Conservation (phyloP, 1,140 invertebrate genomes). For the Argopecten irradians region DNA sequence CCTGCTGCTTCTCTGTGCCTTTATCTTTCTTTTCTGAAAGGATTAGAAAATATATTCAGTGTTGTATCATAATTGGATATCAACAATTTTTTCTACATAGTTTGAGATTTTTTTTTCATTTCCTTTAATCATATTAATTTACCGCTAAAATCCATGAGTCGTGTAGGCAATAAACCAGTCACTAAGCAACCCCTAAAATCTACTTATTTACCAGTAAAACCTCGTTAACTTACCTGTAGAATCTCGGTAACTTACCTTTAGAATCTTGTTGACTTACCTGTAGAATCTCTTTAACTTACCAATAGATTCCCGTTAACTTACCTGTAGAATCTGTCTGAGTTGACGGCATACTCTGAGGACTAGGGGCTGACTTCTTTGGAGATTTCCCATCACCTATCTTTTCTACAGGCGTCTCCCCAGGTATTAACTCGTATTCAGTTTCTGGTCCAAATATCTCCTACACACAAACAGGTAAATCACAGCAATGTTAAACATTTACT, state of each 20-base stretch:
- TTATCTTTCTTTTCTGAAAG: background rate
- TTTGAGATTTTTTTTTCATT: no score
- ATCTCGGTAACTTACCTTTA: background rate
- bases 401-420: conserved; percentile 64
- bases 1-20: background rate
- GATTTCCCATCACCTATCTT: conserved; percentile 43
- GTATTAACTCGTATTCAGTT: conserved; percentile 65
- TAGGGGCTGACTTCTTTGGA: background rate
- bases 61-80: no score
- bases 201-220: no score
- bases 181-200: no score
- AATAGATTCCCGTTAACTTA: background rate
- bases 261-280: background rate
- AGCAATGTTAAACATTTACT: no score
- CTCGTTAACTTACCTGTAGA: no score
- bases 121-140: no score
- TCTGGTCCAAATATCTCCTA: conserved; percentile 70
- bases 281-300: background rate
- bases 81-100: no score
- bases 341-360: conserved; percentile 16
- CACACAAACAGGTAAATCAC: background rate
- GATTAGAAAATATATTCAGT: background rate
- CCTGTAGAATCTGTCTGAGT: background rate
- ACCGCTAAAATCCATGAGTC: no score
- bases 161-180: no score